phyloP scores from a whole-genome alignment of 2,113 vertebrate genomes.

The Oxyura jamaicensis region DNA sequence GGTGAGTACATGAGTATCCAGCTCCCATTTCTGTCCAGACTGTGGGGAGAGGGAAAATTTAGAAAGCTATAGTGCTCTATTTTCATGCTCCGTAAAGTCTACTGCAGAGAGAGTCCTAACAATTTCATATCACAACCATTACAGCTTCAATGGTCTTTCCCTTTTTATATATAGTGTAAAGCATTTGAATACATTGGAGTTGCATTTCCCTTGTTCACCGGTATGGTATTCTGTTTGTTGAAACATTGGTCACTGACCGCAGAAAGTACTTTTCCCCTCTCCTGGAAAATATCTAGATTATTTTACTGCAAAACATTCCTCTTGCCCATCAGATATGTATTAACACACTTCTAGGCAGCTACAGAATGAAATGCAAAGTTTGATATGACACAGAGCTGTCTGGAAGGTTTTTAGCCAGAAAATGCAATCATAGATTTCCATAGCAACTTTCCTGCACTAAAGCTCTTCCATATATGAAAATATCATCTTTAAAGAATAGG shows the following conservation, averaged over 20 bases:
- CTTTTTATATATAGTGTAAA: background rate
- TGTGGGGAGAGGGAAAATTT: background rate
- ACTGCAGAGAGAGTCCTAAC: background rate
- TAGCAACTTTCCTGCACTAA: slow-evolving; percentile 8
- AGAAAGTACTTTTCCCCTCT: background rate
- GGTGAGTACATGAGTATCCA: background rate
- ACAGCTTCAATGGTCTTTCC: background rate
- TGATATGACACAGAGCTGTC: background rate
- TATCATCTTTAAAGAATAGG: slow-evolving; percentile 19
- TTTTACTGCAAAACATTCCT: slow-evolving; percentile 31
- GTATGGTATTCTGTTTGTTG: background rate
- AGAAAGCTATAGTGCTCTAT: background rate
- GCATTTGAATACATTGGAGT: background rate
- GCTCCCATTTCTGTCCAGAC: background rate
- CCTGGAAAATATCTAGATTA: slow-evolving; percentile 14
- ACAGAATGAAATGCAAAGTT: background rate
- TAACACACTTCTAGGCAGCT: background rate
- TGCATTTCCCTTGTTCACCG: background rate
- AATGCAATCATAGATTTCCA: slow-evolving; percentile 20
- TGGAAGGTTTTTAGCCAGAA: background rate
- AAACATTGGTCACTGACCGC: background rate
- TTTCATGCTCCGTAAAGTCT: background rate
- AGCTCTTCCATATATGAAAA: background rate
- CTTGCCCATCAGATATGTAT: background rate
- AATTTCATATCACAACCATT: background rate